phyloP scores from a whole-genome alignment of 2,888 invertebrate species.

The Tanytarsus gracilentus region DNA sequence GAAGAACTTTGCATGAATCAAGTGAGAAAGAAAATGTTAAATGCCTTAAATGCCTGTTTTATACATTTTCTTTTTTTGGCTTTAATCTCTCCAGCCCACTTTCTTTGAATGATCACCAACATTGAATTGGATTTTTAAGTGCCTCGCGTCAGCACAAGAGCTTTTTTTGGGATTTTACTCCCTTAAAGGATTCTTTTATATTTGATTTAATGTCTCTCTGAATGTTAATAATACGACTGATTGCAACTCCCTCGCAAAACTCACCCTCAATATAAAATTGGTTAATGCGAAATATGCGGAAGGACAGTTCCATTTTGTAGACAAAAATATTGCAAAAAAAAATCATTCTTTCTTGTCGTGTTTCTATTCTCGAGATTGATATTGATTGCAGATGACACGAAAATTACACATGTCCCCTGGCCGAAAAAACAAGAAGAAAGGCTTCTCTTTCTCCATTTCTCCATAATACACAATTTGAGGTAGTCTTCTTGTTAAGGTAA shows the following conservation, averaged over 20 bases:
- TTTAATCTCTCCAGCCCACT: constrained; percentile 18
- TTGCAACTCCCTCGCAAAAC: no score
- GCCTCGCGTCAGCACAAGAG: constrained; percentile 24
- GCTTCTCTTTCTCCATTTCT: neutral
- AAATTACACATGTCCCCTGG: constrained; percentile 15
- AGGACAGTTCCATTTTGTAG: constrained; percentile 25
- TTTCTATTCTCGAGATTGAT: neutral
- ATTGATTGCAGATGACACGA: constrained; percentile 26
- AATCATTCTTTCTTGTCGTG: neutral
- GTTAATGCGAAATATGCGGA: constrained; percentile 25
- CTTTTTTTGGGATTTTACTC: no score
- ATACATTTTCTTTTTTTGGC: neutral
- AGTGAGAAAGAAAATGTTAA: neutral
- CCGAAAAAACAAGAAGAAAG: neutral
- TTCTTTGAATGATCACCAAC: neutral
- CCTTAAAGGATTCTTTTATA: no score
- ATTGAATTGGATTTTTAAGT: constrained; percentile 21
- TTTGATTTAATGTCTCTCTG: no score
- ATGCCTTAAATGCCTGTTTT: neutral
- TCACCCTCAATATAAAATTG: no score
- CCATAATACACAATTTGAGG: constrained; percentile 13
- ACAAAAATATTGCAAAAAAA: neutral
- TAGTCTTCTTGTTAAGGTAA: constrained; percentile 3
- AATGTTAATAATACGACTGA: no score
- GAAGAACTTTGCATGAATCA: neutral